A percentile compares a stretch with the other conserved stretches of the same genome.
These are phyloP conservation scores for Neoascia interrupta DNA, from an alignment of 2,888 invertebrate species.

Conservation along the genomic window DNA sequence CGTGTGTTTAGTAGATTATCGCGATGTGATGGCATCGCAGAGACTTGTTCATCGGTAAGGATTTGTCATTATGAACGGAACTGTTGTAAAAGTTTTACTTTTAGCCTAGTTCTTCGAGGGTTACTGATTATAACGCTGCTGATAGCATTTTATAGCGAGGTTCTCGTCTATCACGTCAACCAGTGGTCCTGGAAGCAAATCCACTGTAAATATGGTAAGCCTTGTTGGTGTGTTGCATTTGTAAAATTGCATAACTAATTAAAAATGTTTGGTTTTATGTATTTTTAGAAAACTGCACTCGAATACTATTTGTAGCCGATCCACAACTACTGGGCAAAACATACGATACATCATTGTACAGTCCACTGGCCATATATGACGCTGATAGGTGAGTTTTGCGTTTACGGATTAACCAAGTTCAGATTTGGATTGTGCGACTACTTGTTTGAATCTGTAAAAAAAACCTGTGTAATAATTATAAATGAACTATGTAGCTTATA, in stretches of 20 bases:
- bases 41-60: background rate
- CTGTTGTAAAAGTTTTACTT: constrained; percentile 26
- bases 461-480: too few species aligned
- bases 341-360: constrained; percentile 85
- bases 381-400: constrained; percentile 86
- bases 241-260: too few species aligned
- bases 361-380: constrained; percentile 89
- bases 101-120: constrained; percentile 74
- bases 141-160: constrained; percentile 76
- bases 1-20: constrained; percentile 2
- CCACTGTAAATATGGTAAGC: constrained; percentile 76
- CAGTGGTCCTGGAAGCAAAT: constrained; percentile 77
- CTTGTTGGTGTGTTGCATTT: background rate
- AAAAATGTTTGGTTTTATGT: too few species aligned
- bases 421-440: too few species aligned
- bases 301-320: constrained; percentile 90
- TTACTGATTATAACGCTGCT: constrained; percentile 74
- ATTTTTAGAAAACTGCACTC: constrained; percentile 81
- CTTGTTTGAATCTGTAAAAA: too few species aligned
- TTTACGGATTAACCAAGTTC: background rate
- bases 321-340: constrained; percentile 94
- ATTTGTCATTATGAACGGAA: background rate
- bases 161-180: constrained; percentile 76
- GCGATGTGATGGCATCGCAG: constrained; percentile 17
- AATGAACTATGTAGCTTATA: too few species aligned